Evolutionary conservation across 2,113 vertebrate species (phyloP).

Genomic region (Cygnus buccinator): DNA sequence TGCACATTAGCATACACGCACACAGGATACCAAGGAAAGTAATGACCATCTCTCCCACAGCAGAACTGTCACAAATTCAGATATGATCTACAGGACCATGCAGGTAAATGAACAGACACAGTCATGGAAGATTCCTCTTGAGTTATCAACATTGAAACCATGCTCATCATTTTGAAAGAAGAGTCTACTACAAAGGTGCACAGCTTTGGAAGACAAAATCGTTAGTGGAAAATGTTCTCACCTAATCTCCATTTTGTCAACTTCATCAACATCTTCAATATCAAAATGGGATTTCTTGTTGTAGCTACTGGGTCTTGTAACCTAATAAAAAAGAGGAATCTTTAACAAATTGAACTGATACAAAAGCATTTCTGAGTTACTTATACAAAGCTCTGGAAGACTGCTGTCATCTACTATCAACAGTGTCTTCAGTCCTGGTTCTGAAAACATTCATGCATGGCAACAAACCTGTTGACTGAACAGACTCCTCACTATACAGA

Average conservation of each 20-base stretch:
- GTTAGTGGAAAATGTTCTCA: slow-evolving; percentile 48
- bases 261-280: slow-evolving; percentile 94
- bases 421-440: neutral
- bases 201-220: neutral
- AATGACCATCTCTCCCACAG: neutral
- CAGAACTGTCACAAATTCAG: neutral
- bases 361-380: neutral
- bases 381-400: neutral
- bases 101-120: neutral
- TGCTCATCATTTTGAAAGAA: neutral
- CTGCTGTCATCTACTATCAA: neutral
- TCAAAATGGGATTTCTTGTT: slow-evolving; percentile 94
- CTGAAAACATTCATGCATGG: neutral
- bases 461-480: neutral
- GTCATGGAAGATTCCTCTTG: neutral
- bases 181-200: neutral
- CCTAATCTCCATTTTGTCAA: slow-evolving; percentile 97
- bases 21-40: neutral
- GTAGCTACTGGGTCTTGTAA: slow-evolving; percentile 93
- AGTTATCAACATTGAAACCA: neutral
- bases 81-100: neutral
- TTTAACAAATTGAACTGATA: neutral
- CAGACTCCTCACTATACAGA: neutral
- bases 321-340: slow-evolving; percentile 71
- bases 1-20: neutral